These are phyloP conservation scores for Calosoma granatense DNA, from an alignment of 1,140 invertebrate species.

Conservation along the genomic window DNA sequence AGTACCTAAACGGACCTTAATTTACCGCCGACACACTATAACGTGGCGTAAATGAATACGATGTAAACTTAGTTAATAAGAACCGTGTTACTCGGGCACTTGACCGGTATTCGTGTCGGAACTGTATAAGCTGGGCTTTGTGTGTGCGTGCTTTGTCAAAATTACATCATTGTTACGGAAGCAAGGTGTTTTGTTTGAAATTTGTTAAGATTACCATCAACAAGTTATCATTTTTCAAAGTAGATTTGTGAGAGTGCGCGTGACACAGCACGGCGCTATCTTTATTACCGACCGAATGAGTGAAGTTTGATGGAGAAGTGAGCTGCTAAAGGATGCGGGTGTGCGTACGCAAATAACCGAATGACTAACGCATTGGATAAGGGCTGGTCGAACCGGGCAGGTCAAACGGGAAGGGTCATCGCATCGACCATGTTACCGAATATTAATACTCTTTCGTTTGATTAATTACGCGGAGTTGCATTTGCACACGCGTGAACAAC, in stretches of 20 bases:
- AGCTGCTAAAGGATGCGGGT: slow-evolving; percentile 1
- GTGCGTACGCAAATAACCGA: neutral
- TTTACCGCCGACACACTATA: too few species aligned
- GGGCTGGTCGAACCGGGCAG: neutral
- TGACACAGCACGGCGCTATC: neutral
- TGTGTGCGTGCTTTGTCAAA: slow-evolving; percentile 25
- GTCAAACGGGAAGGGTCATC: neutral
- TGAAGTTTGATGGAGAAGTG: too few species aligned
- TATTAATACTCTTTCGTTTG: neutral
- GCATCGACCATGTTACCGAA: neutral
- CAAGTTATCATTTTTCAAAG: slow-evolving; percentile 19
- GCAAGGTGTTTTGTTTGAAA: slow-evolving; percentile 21
- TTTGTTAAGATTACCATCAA: slow-evolving; percentile 24
- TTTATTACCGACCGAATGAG: neutral
- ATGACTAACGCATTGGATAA: neutral
- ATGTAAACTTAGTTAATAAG: too few species aligned
- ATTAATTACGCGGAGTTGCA: neutral
- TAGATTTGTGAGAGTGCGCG: slow-evolving; percentile 11
- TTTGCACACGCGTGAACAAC: neutral
- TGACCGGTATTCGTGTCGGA: too few species aligned
- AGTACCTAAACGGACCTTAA: too few species aligned
- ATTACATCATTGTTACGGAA: slow-evolving; percentile 25
- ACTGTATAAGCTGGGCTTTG: too few species aligned
- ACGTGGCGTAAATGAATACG: too few species aligned
- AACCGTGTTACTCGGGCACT: too few species aligned